phyloP scores from a whole-genome alignment of 2,797 vertebrate genomes.

The Melopsittacus undulatus region DNA sequence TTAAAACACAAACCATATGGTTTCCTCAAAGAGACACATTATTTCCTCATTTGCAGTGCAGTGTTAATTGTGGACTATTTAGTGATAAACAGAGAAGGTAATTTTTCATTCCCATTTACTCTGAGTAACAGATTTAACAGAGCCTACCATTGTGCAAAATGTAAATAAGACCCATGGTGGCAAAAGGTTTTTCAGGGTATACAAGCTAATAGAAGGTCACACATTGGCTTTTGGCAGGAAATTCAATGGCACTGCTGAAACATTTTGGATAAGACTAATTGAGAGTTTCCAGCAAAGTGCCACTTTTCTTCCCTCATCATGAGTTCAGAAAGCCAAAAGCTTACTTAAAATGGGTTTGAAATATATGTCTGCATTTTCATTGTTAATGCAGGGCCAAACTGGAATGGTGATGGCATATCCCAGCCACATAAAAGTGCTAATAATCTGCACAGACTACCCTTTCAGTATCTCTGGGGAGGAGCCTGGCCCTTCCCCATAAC shows the following conservation, averaged over 20 bases:
- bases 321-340: constrained; percentile 31
- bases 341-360: background rate
- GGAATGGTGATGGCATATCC: background rate
- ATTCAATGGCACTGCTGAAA: background rate
- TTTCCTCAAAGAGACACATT: constrained; percentile 71
- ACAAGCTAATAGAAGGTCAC: constrained; percentile 2
- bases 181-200: constrained; percentile 1
- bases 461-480: constrained; percentile 46
- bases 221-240: constrained; percentile 54
- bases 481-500: constrained; percentile 13
- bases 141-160: constrained; percentile 43
- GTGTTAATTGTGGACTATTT: constrained; percentile 76
- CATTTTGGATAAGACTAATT: constrained; percentile 38
- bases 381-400: background rate
- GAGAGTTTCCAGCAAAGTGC: constrained; percentile 15
- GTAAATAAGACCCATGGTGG: constrained; percentile 31
- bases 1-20: constrained; percentile 73
- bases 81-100: constrained; percentile 66
- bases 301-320: background rate
- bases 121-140: constrained; percentile 50
- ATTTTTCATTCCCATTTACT: constrained; percentile 72
- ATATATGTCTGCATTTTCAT: background rate
- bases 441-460: constrained; percentile 33
- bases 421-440: background rate
- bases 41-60: constrained; percentile 74